Evolutionary conservation across 2,888 invertebrate genomes (phyloP).

Genomic region (Horisme vitalbata): DNA sequence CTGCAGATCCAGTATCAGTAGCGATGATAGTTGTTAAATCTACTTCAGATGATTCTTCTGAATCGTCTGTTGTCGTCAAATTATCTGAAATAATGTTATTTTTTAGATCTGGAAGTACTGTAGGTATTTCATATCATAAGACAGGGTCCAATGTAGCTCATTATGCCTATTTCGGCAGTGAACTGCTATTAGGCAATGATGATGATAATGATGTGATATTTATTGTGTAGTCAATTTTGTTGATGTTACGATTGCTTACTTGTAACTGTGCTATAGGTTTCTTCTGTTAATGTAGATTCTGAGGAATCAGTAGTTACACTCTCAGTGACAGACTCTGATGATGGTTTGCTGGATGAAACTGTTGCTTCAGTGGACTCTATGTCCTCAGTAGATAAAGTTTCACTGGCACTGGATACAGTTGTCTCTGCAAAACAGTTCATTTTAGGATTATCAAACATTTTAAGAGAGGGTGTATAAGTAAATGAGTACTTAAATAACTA

Average conservation of each 20-base stretch:
- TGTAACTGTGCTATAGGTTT: constrained; percentile 2
- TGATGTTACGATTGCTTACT: neutral
- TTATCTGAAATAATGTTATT: no score
- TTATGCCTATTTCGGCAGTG: no score
- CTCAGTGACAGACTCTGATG: constrained; percentile 13
- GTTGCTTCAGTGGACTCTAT: constrained; percentile 8
- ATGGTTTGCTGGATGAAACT: neutral
- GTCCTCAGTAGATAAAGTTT: neutral
- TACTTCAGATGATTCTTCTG: neutral
- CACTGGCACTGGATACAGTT: neutral
- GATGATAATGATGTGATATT: no score
- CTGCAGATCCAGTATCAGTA: constrained; percentile 23
- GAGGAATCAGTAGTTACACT: neutral
- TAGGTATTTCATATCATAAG: no score
- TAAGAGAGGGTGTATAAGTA: no score
- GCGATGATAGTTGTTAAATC: constrained; percentile 13
- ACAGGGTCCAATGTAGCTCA: no score
- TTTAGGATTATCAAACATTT: neutral
- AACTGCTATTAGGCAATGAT: no score
- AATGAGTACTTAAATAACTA: no score
- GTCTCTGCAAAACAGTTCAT: neutral
- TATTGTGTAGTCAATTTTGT: no score
- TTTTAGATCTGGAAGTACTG: no score
- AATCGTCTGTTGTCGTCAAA: no score
- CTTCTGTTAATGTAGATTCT: neutral